Conservation (phyloP, 30 jellyfish, hydroid and myxozoan species). For the Rhopilema esculentum region DNA sequence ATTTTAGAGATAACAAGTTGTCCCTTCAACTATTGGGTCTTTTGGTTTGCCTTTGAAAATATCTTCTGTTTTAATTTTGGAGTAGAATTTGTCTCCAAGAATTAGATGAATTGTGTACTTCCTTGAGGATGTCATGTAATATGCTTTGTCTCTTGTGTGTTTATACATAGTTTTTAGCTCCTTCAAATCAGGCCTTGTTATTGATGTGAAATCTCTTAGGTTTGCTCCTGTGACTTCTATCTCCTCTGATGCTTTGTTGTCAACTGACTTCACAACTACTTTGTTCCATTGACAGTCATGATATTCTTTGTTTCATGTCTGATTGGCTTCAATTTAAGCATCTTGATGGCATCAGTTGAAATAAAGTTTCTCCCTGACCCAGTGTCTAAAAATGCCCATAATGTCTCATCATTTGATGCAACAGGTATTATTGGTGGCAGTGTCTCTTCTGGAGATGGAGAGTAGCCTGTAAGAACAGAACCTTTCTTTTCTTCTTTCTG, state of each 20-base stretch:
- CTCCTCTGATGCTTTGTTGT: constrained; percentile 24
- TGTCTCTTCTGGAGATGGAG: constrained; percentile 10
- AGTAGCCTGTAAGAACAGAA: constrained; percentile 11
- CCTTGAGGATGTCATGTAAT: constrained; percentile 22
- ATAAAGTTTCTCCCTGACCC: constrained; percentile 2
- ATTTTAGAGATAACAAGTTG: constrained; percentile 37
- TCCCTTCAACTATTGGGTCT: constrained; percentile 16
- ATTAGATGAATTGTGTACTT: constrained; percentile 35
- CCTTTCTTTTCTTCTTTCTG: constrained; percentile 9
- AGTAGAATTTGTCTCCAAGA: constrained; percentile 33
- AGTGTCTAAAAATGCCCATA: constrained; percentile 32
- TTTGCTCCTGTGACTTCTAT: constrained; percentile 46
- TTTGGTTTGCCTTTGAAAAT: background rate
- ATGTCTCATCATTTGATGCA: background rate
- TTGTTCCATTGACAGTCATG: constrained; percentile 38
- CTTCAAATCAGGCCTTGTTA: constrained; percentile 22
- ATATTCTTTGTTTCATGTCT: constrained; percentile 36
- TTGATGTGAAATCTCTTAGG: constrained; percentile 21
- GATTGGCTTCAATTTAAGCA: constrained; percentile 9
- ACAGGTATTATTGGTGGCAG: constrained; percentile 37
- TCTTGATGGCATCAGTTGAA: constrained; percentile 8
- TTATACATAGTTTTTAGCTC: constrained; percentile 14
- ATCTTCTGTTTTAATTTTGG: constrained; percentile 35
- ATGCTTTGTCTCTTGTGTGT: constrained; percentile 11
- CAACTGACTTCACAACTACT: constrained; percentile 20